A percentile compares a stretch with the other conserved stretches of the same genome.
These are phyloP conservation scores for Perizoma affinitatum DNA, from an alignment of 2,888 invertebrate genomes.

Conservation along the genomic window DNA sequence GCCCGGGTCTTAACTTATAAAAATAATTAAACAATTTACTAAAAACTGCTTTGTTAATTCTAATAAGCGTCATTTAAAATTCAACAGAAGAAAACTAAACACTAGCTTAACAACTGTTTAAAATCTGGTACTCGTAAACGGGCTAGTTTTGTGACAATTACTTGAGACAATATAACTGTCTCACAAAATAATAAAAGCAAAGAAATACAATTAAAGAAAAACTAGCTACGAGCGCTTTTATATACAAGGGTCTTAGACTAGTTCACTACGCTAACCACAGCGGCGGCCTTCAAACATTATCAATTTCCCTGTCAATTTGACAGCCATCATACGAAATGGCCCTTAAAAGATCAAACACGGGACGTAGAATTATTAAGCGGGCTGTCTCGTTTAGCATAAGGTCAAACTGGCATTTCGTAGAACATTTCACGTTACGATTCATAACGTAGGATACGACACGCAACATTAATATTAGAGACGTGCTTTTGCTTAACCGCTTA, in stretches of 20 bases:
- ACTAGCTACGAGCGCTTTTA: no score
- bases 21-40: no score
- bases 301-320: conserved; percentile 57
- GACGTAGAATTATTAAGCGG: conserved; percentile 67
- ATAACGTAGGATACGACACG: conserved; percentile 64
- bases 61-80: no score
- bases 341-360: conserved; percentile 72
- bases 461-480: conserved; percentile 58
- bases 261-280: not conserved
- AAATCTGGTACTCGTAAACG: no score
- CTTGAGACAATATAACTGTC: no score
- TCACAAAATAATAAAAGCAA: no score
- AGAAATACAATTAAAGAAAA: no score
- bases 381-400: conserved; percentile 73
- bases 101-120: no score
- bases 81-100: no score
- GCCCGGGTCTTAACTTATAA: no score
- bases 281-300: conserved; percentile 34
- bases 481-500: not conserved
- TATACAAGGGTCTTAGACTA: not conserved
- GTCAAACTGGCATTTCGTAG: conserved; percentile 82
- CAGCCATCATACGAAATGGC: conserved; percentile 74
- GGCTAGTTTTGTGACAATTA: no score
- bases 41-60: no score
- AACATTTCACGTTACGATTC: conserved; percentile 68